Percentiles rank a stretch among this genome's conserved stretches.
Conservation (phyloP, 2,888 invertebrate species). For the Dicycla oo region DNA sequence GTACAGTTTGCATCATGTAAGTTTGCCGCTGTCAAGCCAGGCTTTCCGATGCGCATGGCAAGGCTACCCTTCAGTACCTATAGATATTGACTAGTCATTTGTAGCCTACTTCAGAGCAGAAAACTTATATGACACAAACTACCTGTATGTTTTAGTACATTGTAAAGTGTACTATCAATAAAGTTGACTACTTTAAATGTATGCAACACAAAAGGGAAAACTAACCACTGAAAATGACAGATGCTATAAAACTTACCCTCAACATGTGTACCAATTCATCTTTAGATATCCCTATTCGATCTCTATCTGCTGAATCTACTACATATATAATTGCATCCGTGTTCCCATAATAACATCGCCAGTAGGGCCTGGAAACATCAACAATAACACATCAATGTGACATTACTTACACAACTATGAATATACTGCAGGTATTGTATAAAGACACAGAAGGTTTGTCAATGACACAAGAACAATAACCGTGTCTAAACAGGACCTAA, state of each 20-base stretch:
- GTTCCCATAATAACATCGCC: conserved; percentile 99
- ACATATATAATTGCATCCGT: conserved; percentile 99
- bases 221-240: conserved; percentile 1
- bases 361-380: conserved; percentile 96
- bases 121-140: no score
- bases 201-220: background rate
- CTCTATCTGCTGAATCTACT: conserved; percentile 99
- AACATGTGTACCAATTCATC: conserved; percentile 99
- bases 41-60: no score
- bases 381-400: conserved; percentile 16
- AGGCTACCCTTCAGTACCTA: no score
- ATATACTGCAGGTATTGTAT: conserved; percentile 11
- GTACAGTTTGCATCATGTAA: no score
- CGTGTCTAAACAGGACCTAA: conserved; percentile 59
- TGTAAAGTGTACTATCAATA: background rate
- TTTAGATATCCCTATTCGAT: conserved; percentile 99
- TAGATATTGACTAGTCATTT: no score
- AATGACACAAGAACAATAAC: conserved; percentile 52
- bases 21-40: no score
- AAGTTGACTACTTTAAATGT: background rate
- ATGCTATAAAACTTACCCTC: conserved; percentile 91
- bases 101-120: no score
- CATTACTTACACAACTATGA: conserved; percentile 8
- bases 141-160: background rate
- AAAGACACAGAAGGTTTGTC: conserved; percentile 15